Evolutionary conservation across 2,888 invertebrate genomes (phyloP), one percentile per base, ranked within the genome.

Genomic region (Beris chalybata): DNA sequence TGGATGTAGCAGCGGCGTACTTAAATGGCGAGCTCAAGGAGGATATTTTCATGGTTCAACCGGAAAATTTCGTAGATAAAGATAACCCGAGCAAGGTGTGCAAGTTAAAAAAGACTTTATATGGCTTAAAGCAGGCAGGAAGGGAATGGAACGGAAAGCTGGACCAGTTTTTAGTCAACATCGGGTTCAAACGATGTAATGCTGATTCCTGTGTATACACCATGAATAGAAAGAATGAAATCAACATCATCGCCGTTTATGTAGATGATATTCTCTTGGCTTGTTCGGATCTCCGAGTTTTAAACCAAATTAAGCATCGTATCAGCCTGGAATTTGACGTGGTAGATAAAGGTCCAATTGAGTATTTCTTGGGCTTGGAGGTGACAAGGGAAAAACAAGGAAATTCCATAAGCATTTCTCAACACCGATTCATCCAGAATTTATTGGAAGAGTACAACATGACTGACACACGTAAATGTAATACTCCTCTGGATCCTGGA

Each of bases 41-140:
- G 12, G 65, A 69, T 31, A 52, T 69, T 9, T 67, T 50, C 15
- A 69, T 69, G 67, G 45, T 66, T 3, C 64, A 64, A 43, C 69
- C 63, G 6, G 69, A 65, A 13, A 68, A 44, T 31, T 47, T 54
- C 15, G 43, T 12, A 7, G 31, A 44, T 9, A 31, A 38, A n/a
- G 38, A 50, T 29, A 5, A 53, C 12, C 53, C 53, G 5, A n/a
- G 4, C 6, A 53, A 53, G 53, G 53, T 53, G 6, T 53, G 13
- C 13, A 53, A 53, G 29, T 22, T 53, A 12, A 13, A 13, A 53
- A 53, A 53, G 53, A 30, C 29, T 1, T 22, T 53, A 53, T 53
- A 53, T 30, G 53, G 53, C 13, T 29, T 53, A 12, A 53, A 53
- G 29, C 53, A 53, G 12, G 13, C 53, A n/a, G 53, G 53, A 13